Evolutionary conservation across 2,888 invertebrate genomes (phyloP), one percentile per base, ranked within the genome.

Genomic region (Leucozona laternaria): DNA sequence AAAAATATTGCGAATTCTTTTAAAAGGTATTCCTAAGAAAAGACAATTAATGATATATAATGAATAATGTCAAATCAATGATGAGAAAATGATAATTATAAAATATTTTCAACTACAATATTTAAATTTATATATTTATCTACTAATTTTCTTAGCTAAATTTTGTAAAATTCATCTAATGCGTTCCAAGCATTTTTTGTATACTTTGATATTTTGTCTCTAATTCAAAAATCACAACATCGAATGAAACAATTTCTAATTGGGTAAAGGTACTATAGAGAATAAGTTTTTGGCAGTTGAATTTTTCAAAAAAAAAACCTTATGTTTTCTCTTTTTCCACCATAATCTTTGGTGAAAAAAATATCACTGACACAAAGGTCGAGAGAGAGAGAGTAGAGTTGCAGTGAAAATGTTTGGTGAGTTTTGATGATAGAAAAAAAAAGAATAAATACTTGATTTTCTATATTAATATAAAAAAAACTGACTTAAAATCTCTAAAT

Each of bases 1-100:
- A 64, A 60, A 34, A 70, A 13, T n/a, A 73, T 76, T 70, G 62
- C 83, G 84, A 84, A 84, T 84, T 76, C 84, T 76, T 53, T 71
- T 79, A 34, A 53, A 71, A 43, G 43, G 11, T 6, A 28, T 31
- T 11, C 13, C 13, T 25, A 13, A 48, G 20, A 34, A 58, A 57
- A 1, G 15, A 17, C 1, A 20, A 40, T 45, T 48, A 76, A 66
- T 53, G 57, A 55, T 11, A 13, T 17, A 20, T 7, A 66, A 11
- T 66, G 22, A 55, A n/a, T 15, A 60, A 72, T 34, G 25, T 25
- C 2, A 28, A 60, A 34, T 48, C 40, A 71, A 70, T 43, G 75
- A 76, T 75, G 71, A 75, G 28, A 72, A 50, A 76, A 66, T 76
- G 60, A 60, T 11, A 77, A 64, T 31, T 58, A 43, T 70, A 80